Conservation (phyloP, 2,113 vertebrate genomes). For the Zosterops pallidus region DNA sequence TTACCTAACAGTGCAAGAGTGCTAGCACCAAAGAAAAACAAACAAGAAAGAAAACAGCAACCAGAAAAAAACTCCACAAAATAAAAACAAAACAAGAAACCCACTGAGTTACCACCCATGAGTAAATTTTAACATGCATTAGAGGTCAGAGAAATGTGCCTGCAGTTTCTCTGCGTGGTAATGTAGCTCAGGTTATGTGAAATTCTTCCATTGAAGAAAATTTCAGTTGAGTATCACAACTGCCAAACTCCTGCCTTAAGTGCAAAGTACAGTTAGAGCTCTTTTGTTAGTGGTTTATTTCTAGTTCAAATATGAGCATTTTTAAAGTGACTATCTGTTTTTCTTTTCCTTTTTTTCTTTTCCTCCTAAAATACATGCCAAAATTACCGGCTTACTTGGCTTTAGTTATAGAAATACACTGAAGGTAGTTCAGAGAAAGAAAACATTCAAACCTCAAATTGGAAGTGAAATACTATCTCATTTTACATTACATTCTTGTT, state of each 20-base stretch:
- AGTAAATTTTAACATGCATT: background rate
- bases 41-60: background rate
- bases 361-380: background rate
- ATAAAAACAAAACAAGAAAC: background rate
- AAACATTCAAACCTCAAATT: constrained; percentile 50
- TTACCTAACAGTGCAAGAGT: background rate
- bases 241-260: background rate
- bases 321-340: background rate
- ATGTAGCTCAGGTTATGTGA: background rate
- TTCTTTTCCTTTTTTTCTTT: background rate
- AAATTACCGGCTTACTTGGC: background rate
- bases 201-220: constrained; percentile 31
- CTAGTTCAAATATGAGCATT: background rate
- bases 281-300: background rate
- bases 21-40: background rate
- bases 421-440: constrained; percentile 47
- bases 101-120: background rate
- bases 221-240: constrained; percentile 22
- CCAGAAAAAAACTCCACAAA: background rate
- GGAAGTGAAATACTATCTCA: constrained; percentile 37
- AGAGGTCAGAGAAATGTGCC: background rate
- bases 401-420: constrained; percentile 28
- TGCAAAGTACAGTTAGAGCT: background rate
- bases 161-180: background rate
- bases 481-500: constrained; percentile 33